These are phyloP conservation scores for Mycogona germanica DNA, from an alignment of 2,888 invertebrate genomes.

Conservation along the genomic window DNA sequence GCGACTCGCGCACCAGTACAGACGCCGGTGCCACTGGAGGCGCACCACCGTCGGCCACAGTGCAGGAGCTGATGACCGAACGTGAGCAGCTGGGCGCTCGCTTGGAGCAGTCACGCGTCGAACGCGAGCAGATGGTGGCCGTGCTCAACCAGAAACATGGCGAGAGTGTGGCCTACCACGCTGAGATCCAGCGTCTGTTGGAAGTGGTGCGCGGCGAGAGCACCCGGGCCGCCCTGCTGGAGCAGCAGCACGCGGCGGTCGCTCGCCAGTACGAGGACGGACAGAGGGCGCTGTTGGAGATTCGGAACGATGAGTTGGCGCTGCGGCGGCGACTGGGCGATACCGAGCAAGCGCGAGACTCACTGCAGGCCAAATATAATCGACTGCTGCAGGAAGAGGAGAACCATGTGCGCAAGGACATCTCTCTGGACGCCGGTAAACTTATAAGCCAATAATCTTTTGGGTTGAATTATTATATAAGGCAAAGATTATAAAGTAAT, in stretches of 20 bases:
- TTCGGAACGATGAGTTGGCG: slow-evolving; percentile 33
- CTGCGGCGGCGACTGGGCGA: slow-evolving; percentile 31
- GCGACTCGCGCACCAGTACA: neutral
- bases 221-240: slow-evolving; percentile 28
- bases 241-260: slow-evolving; percentile 30
- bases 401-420: slow-evolving; percentile 5
- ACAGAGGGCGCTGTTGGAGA: slow-evolving; percentile 31
- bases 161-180: slow-evolving; percentile 71
- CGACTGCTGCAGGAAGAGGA: slow-evolving; percentile 20
- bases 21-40: neutral
- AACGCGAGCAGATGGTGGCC: slow-evolving; percentile 35
- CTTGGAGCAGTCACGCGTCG: slow-evolving; percentile 46
- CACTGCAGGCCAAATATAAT: slow-evolving; percentile 24
- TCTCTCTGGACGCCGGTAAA: slow-evolving; percentile 16
- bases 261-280: slow-evolving; percentile 34
- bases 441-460: too few species aligned
- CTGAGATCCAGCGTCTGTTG: slow-evolving; percentile 62
- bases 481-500: too few species aligned
- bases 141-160: slow-evolving; percentile 64
- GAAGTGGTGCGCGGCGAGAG: slow-evolving; percentile 26
- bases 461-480: too few species aligned
- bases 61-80: slow-evolving; percentile 28
- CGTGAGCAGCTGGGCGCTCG: slow-evolving; percentile 44
- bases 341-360: slow-evolving; percentile 31
- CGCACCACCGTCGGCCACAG: neutral